These are phyloP conservation scores for Coreoperca whiteheadi DNA, from an alignment of 2,113 vertebrate genomes.

Conservation along the genomic window DNA sequence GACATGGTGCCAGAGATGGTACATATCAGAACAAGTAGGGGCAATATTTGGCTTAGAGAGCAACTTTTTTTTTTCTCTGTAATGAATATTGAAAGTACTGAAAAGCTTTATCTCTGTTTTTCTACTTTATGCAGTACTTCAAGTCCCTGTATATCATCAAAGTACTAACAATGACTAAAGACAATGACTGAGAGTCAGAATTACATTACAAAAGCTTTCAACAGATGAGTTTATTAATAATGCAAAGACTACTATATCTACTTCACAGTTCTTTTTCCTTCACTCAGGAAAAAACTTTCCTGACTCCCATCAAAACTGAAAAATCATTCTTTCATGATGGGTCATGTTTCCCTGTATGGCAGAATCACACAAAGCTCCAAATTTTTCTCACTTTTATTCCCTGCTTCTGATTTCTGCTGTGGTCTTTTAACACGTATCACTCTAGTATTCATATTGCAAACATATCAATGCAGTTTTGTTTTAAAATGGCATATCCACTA, in stretches of 20 bases:
- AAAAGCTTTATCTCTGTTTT: not conserved
- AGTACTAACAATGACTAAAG: not conserved
- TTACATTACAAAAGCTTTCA: not conserved
- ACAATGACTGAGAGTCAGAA: not conserved
- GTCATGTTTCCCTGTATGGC: not conserved
- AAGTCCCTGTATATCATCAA: too few species aligned
- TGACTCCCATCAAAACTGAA: not conserved
- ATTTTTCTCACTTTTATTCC: not conserved
- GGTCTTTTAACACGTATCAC: not conserved
- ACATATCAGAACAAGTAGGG: not conserved
- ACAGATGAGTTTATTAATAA: not conserved
- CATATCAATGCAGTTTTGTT: not conserved
- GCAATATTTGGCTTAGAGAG: not conserved
- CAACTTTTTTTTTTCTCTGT: not conserved
- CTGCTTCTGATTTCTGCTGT: not conserved
- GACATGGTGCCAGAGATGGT: not conserved
- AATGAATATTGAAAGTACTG: not conserved
- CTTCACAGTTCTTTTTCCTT: not conserved
- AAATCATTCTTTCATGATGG: not conserved
- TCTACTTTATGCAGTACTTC: not conserved
- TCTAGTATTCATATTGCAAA: too few species aligned
- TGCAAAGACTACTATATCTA: not conserved
- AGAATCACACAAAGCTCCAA: not conserved
- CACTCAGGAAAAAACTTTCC: not conserved
- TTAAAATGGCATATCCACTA: not conserved